Evolutionary conservation across 1,140 invertebrate species (phyloP), one percentile per base, ranked within the genome.

Genomic region (Drosophila gunungcola): DNA sequence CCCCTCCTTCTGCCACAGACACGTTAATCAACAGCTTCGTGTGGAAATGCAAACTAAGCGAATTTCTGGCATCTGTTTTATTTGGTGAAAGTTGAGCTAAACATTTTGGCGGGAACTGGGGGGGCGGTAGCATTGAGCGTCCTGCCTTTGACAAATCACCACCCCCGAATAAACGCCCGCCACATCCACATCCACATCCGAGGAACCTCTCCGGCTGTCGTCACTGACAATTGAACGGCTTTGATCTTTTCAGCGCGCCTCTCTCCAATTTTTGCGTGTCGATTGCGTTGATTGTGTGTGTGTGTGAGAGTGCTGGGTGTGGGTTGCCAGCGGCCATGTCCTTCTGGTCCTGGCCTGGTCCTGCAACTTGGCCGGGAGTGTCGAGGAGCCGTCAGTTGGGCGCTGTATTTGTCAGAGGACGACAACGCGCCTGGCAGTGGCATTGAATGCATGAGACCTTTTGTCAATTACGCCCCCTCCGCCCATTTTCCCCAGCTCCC

Each of bases 391-490:
- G 65, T 52, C 83, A 88, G 65, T 88, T 53, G 76, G 78, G 83
- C 76, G 79, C 64, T 76, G 69, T 83, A 65, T 82, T 78, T 83
- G 57, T 82, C 79, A 67, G 62, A 52, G 78, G 27, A 58, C 67
- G 78, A 83, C 56, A 75, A 74, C 61, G 65, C 56, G 62, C 64
- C 52, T 72, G 65, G 56, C 70, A 61, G 51, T 69, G 83, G 63
- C 84, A 89, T 78, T 88, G 76, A 81, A 88, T 83, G 83, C 83
- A 77, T 83, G 77, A 89, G 89, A 88, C 84, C 84, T 88, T 88
- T 88, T 88, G 84, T 88, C 84, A 88, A 88, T 88, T 88, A 89
- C 84, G 69, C 49, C 53, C 46, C 45, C 60, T 39, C 60, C 36
- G 39, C 32, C 39, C 54, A 36, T 29, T 60, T 51, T 36, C 43